Evolutionary conservation across 1,140 invertebrate species (phyloP), one percentile per base, ranked within the genome.

Genomic region (Eulimnadia texana): DNA sequence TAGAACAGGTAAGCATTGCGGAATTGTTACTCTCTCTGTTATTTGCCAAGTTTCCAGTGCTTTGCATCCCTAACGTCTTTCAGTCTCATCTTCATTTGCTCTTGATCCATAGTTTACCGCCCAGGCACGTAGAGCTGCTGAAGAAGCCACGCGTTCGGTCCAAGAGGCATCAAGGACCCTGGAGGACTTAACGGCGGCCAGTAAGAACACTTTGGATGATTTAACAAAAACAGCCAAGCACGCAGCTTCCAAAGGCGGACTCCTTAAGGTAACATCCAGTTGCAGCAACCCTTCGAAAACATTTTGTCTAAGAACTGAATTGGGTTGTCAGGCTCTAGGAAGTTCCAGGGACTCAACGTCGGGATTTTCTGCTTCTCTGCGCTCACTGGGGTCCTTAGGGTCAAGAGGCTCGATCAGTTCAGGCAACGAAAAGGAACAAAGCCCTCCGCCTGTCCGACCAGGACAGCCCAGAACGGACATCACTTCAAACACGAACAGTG

Each of bases 161-260:
- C 84, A 86, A 61, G 86, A 86, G 68, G 86, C 80, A 3, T 85
- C 86, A 0, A 90, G 91, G 69, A 89, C 89, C 0, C 68, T 90
- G 20, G 88, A 91, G 74, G 88, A 87, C 0, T 89, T 88, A 63
- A 91, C 90, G 72, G 88, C 67, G 81, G 88, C 88, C 0, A 90
- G 88, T 68, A 90, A 89, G 71, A 90, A 88, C 67, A 90, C 88
- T 0, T 74, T 91, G 1, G 88, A 86, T 10, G 90, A 92, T 72
- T 74, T 92, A n/a, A 93, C 90, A 0, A 93, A 93, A 72, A 88
- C 85, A 69, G 89, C 89, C 2, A 89, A 90, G 68, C 88, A 91
- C 75, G 88, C 78, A 13, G 88, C 86, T 13, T 77, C 83, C 1
- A 92, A 90, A 68, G 92, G 91, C 72, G 88, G 87, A 55, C 75